Percentiles rank a stretch among this genome's conserved stretches.
phyloP scores from a whole-genome alignment of 1,140 invertebrate genomes.

The Sycophaga agraensis region DNA sequence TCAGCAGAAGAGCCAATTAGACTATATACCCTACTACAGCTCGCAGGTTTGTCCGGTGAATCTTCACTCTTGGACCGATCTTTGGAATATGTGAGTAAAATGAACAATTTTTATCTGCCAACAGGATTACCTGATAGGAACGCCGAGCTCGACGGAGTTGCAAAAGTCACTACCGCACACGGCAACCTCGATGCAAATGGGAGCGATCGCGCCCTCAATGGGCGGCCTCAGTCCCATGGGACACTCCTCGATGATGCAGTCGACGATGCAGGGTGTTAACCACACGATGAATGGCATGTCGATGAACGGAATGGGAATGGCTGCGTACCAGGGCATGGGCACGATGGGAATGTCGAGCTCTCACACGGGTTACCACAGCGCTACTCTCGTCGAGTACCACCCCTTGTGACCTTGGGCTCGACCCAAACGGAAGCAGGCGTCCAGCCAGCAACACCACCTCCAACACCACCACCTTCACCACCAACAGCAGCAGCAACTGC shows the following conservation, averaged over 20 bases:
- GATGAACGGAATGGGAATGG: slow-evolving; percentile 57
- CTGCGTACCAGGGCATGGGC: slow-evolving; percentile 42
- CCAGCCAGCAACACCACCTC: not conserved
- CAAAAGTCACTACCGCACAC: slow-evolving; percentile 55
- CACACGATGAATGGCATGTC: slow-evolving; percentile 55
- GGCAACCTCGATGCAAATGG: slow-evolving; percentile 57
- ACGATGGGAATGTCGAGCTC: slow-evolving; percentile 53
- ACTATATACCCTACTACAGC: slow-evolving; percentile 56
- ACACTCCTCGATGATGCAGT: slow-evolving; percentile 51
- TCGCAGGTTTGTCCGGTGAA: slow-evolving; percentile 44
- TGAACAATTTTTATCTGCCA: slow-evolving; percentile 10
- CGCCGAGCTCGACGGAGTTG: slow-evolving; percentile 51
- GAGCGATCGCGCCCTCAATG: slow-evolving; percentile 53
- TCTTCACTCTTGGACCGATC: too few species aligned
- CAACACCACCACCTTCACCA: not conserved
- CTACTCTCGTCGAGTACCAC: slow-evolving; percentile 52
- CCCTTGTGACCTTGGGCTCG: slow-evolving; percentile 56
- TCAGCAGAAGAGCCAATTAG: slow-evolving; percentile 54
- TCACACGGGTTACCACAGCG: slow-evolving; percentile 54
- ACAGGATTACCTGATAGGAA: slow-evolving; percentile 54
- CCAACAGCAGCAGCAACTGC: not conserved
- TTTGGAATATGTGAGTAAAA: too few species aligned
- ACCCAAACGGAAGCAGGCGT: not conserved
- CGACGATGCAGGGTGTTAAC: slow-evolving; percentile 54
- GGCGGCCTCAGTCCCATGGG: slow-evolving; percentile 54